Evolutionary conservation across 2,888 invertebrate species (phyloP).

Genomic region (Ichneumoninae sp.): DNA sequence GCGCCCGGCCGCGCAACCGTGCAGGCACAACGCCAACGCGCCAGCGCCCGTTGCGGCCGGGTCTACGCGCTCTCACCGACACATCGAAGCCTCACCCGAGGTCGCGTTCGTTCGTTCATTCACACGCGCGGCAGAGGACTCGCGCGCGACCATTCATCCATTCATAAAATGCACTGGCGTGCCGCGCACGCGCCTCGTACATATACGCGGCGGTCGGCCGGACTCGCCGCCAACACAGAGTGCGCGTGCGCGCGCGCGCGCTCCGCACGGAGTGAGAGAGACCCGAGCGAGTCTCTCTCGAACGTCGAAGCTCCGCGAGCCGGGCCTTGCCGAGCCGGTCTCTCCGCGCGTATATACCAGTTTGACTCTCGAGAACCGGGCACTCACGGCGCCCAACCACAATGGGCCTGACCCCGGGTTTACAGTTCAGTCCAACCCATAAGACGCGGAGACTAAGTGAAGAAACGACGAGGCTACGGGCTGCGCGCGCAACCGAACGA

Average conservation of each 20-base stretch:
- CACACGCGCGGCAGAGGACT: slow-evolving; percentile 61
- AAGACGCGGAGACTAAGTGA: slow-evolving; percentile 56
- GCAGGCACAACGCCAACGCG: slow-evolving; percentile 63
- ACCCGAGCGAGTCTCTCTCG: not conserved
- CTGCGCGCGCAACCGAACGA: slow-evolving; percentile 14
- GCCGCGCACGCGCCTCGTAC: slow-evolving; percentile 71
- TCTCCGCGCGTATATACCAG: slow-evolving; percentile 35
- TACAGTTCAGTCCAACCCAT: slow-evolving; percentile 60
- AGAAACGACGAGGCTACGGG: slow-evolving; percentile 41
- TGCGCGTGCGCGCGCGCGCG: not conserved
- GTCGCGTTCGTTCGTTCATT: slow-evolving; percentile 75
- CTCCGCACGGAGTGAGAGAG: not conserved
- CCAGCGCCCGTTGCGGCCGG: slow-evolving; percentile 34
- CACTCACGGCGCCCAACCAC: slow-evolving; percentile 59
- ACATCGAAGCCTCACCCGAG: slow-evolving; percentile 62
- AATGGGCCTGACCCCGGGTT: slow-evolving; percentile 66
- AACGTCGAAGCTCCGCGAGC: slow-evolving; percentile 6
- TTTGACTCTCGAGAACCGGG: slow-evolving; percentile 45
- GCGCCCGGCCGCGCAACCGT: not conserved
- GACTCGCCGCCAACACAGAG: slow-evolving; percentile 24
- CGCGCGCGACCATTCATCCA: slow-evolving; percentile 73
- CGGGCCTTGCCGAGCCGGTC: slow-evolving; percentile 46
- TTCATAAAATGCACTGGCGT: slow-evolving; percentile 77
- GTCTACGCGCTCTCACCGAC: slow-evolving; percentile 59
- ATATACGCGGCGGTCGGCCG: slow-evolving; percentile 28